phyloP scores from a whole-genome alignment of 2,113 vertebrate genomes.

The Morphnarchus princeps region DNA sequence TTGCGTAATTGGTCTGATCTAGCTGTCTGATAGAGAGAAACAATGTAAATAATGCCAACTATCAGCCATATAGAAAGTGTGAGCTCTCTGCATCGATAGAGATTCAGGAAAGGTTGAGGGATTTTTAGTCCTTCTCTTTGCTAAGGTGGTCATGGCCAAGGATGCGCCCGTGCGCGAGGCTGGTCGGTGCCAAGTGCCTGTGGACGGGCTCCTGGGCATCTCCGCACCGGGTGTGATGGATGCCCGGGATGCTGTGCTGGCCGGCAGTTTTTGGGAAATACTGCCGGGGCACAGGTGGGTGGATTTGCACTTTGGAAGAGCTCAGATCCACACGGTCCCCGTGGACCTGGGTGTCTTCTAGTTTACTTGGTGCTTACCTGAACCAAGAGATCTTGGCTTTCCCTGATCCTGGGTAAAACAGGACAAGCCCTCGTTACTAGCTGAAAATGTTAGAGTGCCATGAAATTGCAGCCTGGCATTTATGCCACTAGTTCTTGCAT shows the following conservation, averaged over 20 bases:
- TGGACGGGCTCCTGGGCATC: background rate
- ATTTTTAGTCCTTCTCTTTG: background rate
- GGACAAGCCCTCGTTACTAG: background rate
- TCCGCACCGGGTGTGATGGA: too few species aligned
- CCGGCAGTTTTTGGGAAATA: background rate
- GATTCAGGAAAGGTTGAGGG: background rate
- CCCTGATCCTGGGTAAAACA: background rate
- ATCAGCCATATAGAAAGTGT: background rate
- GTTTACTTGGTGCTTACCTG: background rate
- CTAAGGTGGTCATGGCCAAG: background rate
- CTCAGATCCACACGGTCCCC: background rate
- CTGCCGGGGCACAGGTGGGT: fast-evolving
- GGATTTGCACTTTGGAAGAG: background rate
- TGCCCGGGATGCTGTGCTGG: fast-evolving
- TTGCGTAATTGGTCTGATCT: background rate
- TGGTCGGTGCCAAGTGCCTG: background rate
- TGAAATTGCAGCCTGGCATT: background rate
- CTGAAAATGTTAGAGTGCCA: background rate
- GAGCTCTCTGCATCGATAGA: background rate
- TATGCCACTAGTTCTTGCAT: background rate
- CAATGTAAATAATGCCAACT: background rate
- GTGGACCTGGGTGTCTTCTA: background rate
- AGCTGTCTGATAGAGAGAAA: background rate
- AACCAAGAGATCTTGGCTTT: background rate
- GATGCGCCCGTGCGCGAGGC: fast-evolving